These are phyloP conservation scores for Python bivittatus DNA, from an alignment of 2,113 vertebrate species.

Conservation along the genomic window DNA sequence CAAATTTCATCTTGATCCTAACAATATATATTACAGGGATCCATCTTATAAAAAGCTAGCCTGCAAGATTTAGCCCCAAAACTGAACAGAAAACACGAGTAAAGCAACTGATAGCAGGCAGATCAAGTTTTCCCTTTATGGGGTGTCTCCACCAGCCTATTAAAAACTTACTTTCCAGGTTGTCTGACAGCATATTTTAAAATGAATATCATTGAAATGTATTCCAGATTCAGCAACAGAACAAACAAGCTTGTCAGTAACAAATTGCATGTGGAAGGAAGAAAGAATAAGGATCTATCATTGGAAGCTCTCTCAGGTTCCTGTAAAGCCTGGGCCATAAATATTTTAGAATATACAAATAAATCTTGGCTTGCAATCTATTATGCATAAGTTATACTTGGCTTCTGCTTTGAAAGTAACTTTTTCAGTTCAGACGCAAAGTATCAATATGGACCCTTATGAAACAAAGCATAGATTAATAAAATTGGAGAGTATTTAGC, in stretches of 20 bases:
- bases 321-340: background rate
- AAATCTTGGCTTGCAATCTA: background rate
- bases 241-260: background rate
- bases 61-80: background rate
- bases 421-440: background rate
- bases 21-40: background rate
- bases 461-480: background rate
- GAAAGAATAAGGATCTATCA: background rate
- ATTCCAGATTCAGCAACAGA: background rate
- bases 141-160: background rate
- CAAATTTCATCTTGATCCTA: background rate
- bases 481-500: background rate
- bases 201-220: background rate
- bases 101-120: background rate
- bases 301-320: background rate
- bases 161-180: background rate
- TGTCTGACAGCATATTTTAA: background rate
- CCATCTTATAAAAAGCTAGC: background rate
- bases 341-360: background rate
- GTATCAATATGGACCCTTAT: background rate
- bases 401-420: background rate
- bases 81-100: background rate
- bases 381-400: background rate
- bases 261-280: background rate
- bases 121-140: background rate